Base-by-base conservation (phyloP, 2,113 vertebrate species). In the Proterorhinus semilunaris region DNA sequence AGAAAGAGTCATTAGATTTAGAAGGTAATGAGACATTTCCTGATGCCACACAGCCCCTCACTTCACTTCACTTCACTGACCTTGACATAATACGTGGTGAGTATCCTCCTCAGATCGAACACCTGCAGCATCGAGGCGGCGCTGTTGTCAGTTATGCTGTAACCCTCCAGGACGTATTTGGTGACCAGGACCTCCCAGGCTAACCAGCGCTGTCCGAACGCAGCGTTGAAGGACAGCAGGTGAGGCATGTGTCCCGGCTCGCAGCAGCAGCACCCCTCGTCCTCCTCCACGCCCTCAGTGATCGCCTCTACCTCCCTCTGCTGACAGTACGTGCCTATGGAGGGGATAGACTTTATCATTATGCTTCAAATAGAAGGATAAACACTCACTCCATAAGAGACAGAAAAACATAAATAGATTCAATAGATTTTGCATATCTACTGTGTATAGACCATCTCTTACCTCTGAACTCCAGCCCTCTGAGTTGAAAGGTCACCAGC, bases 1-100 rank as follows among this genome's bases (percentile, higher is more conserved):
- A 8, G 48, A 44, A 17, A 0, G 10, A 27, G 0, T 36, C 16
- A 6, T 13, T 42, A 36, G n/a, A 46, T 63, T 68, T 47, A 63
- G 1, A 62, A 52, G 15, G 57, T 15, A 36, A 36, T 36, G 27
- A 36, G 27, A 36, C 36, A 12, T 57, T 6, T 57, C 10, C 54
- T 57, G 6, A 36, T 57, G 17, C 27, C 54, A 7, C 16, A 6
- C 10, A 57, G 54, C 54, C 10, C 21, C 21, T 10, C 46, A 57
- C 27, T 9, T 42, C 6, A 59, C 15, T 15, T 10, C 46, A 57
- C 27, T 9, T 42, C 6, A 59, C 15, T 15, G 49, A 95, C 95
- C 95, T 96, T 96, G 65, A 96, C 95, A 0, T 96, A 96, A 88
- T 96, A 96, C 10, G 95, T 97, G 88, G 96, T 94, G 71, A 97